These are phyloP conservation scores for Cnemophilus loriae DNA, from an alignment of 2,113 vertebrate species.

Conservation along the genomic window DNA sequence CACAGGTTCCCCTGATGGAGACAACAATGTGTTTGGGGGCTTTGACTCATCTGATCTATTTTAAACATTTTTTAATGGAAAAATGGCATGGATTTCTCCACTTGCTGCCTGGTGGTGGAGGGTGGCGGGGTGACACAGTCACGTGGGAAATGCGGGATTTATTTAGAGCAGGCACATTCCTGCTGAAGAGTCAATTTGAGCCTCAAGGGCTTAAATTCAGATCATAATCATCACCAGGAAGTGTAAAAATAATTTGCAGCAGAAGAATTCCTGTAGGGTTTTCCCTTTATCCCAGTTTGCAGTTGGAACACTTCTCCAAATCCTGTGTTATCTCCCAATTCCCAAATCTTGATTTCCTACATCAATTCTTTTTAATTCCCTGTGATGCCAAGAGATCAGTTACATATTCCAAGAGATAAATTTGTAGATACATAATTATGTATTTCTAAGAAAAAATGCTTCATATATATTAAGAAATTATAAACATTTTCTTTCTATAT, in stretches of 20 bases:
- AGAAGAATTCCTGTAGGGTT: neutral
- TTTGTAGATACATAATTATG: neutral
- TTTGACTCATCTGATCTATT: constrained; percentile 11
- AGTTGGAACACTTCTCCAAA: neutral
- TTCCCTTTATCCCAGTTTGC: neutral
- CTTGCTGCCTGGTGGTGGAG: neutral
- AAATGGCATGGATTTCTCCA: neutral
- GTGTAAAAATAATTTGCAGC: neutral
- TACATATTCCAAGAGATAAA: neutral
- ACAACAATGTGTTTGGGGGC: neutral
- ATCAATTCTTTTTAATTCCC: neutral
- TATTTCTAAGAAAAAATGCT: neutral
- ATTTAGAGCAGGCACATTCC: neutral
- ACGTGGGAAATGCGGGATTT: rapidly evolving
- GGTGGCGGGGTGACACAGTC: rapidly evolving
- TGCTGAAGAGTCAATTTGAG: neutral
- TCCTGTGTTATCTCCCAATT: neutral
- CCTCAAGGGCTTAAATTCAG: neutral
- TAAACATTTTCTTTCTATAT: neutral
- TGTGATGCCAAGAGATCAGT: neutral
- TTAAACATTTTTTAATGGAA: neutral
- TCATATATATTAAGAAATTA: neutral
- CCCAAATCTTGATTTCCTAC: neutral
- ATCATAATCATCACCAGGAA: neutral
- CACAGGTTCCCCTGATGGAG: neutral